Base-by-base conservation (phyloP, 2,113 vertebrate genomes). In the Pterocles burchelli region DNA sequence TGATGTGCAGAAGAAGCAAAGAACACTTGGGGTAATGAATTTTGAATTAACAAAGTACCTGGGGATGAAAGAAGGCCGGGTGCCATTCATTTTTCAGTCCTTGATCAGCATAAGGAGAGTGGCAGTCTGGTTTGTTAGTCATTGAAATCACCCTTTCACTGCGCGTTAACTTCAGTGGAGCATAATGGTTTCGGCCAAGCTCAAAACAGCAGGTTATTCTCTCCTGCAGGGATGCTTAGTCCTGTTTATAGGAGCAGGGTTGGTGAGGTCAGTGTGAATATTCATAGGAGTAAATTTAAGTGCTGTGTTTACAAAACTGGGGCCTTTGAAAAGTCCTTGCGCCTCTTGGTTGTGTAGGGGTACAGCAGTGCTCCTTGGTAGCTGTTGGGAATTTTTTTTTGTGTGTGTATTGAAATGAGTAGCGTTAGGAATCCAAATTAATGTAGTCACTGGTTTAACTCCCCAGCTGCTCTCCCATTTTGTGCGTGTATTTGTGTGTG, bases 101-200 rank as follows among this genome's bases (percentile, higher is more conserved):
- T 54, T 33, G 8, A 36, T 36, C 46, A 43, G 48, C 25, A 5
- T 41, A 34, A 51, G 6, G 45, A 91, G 72, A 66, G 16, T 3
- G 17, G 25, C 3, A 3, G 10, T 18, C 24, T 65, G 66, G 49
- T n/a, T 77, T 31, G 43, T 25, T 34, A 33, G 16, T 15, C 0
- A 0, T n/a, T 73, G 49, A 70, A 70, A 70, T 48, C 43, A 34
- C 49, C 57, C 73, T 17, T 20, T 65, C 22, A 14, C 18, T 52
- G 58, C 51, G 3, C 13, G 0, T 25, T 7, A n/a, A 17, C 6
- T 33, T 24, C 36, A 4, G 2, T 2, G 34, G 17, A 13, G 29
- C 8, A 4, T 20, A 12, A 17, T 8, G 6, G 43, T 43, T 29
- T 34, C 2, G 7, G 7, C 43, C 34, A 8, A 3, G 54, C 25